Evolutionary conservation across 2,113 vertebrate genomes (phyloP).

Genomic region (Ptyas mucosa): DNA sequence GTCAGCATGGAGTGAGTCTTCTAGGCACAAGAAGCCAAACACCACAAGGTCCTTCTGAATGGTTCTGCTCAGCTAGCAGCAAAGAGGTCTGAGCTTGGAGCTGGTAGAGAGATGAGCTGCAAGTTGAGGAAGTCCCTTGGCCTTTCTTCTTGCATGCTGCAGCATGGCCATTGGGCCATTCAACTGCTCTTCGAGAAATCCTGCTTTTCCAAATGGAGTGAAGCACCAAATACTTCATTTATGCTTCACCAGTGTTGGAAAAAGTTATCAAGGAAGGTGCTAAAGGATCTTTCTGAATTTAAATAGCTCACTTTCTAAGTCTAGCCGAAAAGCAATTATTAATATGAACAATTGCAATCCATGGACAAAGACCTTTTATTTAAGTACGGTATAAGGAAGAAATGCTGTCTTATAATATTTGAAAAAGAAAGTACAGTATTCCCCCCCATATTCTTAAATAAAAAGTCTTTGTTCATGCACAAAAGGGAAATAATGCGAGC

Average conservation of each 20-base stretch:
- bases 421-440: neutral
- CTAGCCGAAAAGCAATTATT: neutral
- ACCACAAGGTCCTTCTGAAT: neutral
- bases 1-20: neutral
- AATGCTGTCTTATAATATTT: neutral
- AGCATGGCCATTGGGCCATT: neutral
- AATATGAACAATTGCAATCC: neutral
- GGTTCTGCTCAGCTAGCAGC: neutral
- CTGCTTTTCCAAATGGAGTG: neutral
- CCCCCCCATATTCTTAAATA: neutral
- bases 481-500: conserved; percentile 30
- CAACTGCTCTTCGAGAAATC: neutral
- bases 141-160: neutral
- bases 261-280: neutral
- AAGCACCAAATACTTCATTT: neutral
- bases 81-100: neutral
- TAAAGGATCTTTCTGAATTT: neutral
- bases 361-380: conserved; percentile 18
- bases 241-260: neutral
- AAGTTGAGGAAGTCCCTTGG: neutral
- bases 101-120: neutral
- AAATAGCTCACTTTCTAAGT: neutral
- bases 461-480: conserved; percentile 19
- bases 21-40: neutral
- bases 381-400: neutral